phyloP scores from a whole-genome alignment of 2,113 vertebrate genomes.

The Sceloporus tristichus region DNA sequence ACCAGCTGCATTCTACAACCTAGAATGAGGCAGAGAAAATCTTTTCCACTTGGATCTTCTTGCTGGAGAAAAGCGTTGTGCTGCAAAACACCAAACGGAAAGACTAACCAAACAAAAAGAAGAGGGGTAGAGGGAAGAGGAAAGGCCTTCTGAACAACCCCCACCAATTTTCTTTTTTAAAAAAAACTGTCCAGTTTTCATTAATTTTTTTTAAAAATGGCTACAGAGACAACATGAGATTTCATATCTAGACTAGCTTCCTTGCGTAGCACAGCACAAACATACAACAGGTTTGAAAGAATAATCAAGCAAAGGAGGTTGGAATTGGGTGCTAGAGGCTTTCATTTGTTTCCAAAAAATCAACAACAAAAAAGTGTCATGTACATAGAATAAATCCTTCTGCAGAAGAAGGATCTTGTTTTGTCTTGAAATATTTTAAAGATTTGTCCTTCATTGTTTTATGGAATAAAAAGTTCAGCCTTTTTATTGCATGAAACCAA shows the following conservation, averaged over 20 bases:
- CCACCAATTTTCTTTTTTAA: slow-evolving; percentile 79
- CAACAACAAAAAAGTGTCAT: slow-evolving; percentile 81
- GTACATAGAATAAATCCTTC: slow-evolving; percentile 86
- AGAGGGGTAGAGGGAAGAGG: neutral
- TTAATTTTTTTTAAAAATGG: slow-evolving; percentile 79
- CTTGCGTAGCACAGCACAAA: slow-evolving; percentile 81
- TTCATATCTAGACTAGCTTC: slow-evolving; percentile 86
- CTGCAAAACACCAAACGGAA: slow-evolving; percentile 43
- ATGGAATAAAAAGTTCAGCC: slow-evolving; percentile 92
- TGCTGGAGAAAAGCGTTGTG: slow-evolving; percentile 67
- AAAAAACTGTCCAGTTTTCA: slow-evolving; percentile 89
- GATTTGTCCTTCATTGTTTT: slow-evolving; percentile 92
- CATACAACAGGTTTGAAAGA: slow-evolving; percentile 81
- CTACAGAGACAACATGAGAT: slow-evolving; percentile 86
- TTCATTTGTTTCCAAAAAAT: slow-evolving; percentile 72
- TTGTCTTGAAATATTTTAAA: slow-evolving; percentile 84
- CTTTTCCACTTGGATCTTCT: slow-evolving; percentile 67
- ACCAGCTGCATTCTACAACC: slow-evolving; percentile 65
- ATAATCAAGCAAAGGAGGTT: slow-evolving; percentile 83
- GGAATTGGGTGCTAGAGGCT: slow-evolving; percentile 81
- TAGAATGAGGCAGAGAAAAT: slow-evolving; percentile 68
- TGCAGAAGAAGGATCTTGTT: slow-evolving; percentile 87
- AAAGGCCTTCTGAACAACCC: slow-evolving; percentile 79
- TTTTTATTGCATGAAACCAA: slow-evolving; percentile 93
- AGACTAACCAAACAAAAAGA: neutral